These are phyloP conservation scores for Drosophila helvetica DNA, from an alignment of 2,888 invertebrate species.

Conservation along the genomic window DNA sequence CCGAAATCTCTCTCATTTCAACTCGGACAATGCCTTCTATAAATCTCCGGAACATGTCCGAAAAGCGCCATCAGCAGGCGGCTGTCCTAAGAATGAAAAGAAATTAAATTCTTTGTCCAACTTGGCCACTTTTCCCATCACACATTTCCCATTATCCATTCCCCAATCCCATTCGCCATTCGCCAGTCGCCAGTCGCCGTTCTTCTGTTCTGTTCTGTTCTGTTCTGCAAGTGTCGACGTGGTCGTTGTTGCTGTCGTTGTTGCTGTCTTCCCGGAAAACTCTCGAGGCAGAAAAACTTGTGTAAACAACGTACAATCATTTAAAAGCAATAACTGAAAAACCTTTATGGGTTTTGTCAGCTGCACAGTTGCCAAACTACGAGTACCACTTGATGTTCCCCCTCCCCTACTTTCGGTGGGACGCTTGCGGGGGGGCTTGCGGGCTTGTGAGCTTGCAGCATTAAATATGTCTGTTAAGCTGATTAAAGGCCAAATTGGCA, in stretches of 20 bases:
- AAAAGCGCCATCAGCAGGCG: constrained; percentile 8
- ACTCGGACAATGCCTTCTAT: constrained; percentile 1
- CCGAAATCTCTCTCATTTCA: neutral
- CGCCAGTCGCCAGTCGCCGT: constrained; percentile 5
- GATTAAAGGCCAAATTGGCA: constrained; percentile 58
- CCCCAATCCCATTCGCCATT: constrained; percentile 36
- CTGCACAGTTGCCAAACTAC: constrained; percentile 52
- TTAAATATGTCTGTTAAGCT: constrained; percentile 55
- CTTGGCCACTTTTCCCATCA: constrained; percentile 18
- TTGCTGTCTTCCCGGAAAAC: neutral
- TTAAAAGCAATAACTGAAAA: constrained; percentile 72
- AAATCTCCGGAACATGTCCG: constrained; percentile 7
- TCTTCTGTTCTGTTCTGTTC: constrained; percentile 15
- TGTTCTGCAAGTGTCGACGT: constrained; percentile 50
- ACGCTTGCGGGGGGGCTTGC: neutral
- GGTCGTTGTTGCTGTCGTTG: constrained; percentile 8
- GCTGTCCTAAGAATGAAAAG: constrained; percentile 33
- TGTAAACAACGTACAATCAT: constrained; percentile 65
- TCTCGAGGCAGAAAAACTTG: constrained; percentile 44
- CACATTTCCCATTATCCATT: constrained; percentile 5
- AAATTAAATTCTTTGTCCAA: constrained; percentile 66
- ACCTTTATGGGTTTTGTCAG: constrained; percentile 64
- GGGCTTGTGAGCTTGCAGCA: constrained; percentile 4
- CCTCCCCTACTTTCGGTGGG: neutral
- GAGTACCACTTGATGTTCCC: constrained; percentile 6